phyloP scores from a whole-genome alignment of 2,888 invertebrate genomes.

The Acleris laterana region DNA sequence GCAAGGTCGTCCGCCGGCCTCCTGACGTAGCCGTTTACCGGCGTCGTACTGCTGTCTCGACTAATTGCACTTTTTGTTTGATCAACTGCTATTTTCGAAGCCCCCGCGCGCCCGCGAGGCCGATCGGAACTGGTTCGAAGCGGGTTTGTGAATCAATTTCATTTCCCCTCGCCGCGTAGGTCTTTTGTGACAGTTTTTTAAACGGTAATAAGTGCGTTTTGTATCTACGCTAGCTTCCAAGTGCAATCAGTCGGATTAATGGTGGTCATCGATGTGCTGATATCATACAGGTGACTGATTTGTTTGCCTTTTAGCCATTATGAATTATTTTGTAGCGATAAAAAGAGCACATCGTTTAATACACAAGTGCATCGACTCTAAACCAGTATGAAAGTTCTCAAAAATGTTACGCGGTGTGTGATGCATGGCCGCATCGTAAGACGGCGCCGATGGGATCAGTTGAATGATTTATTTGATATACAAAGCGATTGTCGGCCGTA shows the following conservation, averaged over 20 bases:
- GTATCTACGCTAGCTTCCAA: conserved; percentile 23
- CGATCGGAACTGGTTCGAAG: conserved; percentile 50
- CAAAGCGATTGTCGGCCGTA: conserved; percentile 45
- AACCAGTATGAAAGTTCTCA: conserved; percentile 28
- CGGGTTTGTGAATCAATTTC: conserved; percentile 51
- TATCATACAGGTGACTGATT: conserved; percentile 34
- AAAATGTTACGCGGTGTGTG: conserved; percentile 25
- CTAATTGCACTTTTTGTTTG: conserved; percentile 54
- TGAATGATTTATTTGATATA: conserved; percentile 31
- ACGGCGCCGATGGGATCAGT: conserved; percentile 25
- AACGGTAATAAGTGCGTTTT: conserved; percentile 2
- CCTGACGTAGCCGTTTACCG: conserved; percentile 42
- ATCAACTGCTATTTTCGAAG: conserved; percentile 49
- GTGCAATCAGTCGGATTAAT: conserved; percentile 24
- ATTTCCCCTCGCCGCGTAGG: conserved; percentile 51
- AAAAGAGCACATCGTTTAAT: neutral
- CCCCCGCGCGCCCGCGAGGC: conserved; percentile 44
- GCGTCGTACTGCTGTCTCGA: conserved; percentile 43
- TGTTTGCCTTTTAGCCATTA: conserved; percentile 28
- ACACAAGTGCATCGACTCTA: conserved; percentile 1
- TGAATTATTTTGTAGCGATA: conserved; percentile 13
- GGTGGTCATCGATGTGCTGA: conserved; percentile 32
- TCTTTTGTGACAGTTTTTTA: conserved; percentile 48
- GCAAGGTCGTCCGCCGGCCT: conserved; percentile 48
- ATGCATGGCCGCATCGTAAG: conserved; percentile 27